Base-by-base conservation (phyloP, 2,888 invertebrate genomes). In the Spicauda simplicius region DNA sequence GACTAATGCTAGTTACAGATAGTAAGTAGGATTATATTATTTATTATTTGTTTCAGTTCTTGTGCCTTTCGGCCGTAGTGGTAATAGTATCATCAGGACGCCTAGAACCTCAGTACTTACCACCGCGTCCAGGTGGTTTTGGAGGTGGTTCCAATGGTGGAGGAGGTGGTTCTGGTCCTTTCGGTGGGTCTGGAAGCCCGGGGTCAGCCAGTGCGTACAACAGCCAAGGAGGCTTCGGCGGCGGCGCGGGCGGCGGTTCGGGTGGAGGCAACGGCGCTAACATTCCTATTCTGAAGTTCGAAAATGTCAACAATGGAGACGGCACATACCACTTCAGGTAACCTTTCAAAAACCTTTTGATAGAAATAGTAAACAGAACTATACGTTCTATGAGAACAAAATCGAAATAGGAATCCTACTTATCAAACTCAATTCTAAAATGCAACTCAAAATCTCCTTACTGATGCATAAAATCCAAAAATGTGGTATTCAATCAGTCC, bases 321-420 rank as follows among this genome's bases (percentile, higher is more conserved):
- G 96, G 95, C 71, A 94, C 89, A 74, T 96, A 96, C 78, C 93
- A 90, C 71, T 96, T 94, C 85, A 94, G 94, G 95, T 95, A 82
- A 81, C 6, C 6, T 41, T 41, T 41, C 14, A 14, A 41, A 41
- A 14, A 41, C 10, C 41, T 41, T 25, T 25, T 25, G 25, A 25
- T 25, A 5, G 25, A 25, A 4, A 4, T 25, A 2, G 25, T 5
- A 25, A 25, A 2, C 25, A 25, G 25, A 2, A 25, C 25, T 5
- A 25, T 25, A 25, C n/a, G 25, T 25, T 25, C 25, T 25, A 25
- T 25, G 25, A 5, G 25, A 25, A 25, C 5, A 25, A 25, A 25
- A 4, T 25, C 25, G 25, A 25, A 25, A 25, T 25, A 25, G 25
- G 3, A 25, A 25, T 25, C 25, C 25, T 25, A 25, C 2, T 25